Conservation (phyloP, 2,888 invertebrate genomes). For the Junonia oenone region DNA sequence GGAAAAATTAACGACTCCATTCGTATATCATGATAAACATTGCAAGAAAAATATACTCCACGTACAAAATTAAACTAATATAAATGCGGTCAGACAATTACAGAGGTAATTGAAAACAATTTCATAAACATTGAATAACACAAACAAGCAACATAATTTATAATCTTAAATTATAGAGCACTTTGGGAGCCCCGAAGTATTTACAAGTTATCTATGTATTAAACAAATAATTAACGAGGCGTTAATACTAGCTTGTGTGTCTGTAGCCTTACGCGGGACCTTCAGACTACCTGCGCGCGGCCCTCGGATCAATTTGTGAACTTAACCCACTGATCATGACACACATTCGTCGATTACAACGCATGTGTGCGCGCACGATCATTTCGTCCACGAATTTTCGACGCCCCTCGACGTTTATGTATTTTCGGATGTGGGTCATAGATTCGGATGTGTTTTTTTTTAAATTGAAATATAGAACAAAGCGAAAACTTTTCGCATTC, state of each 20-base stretch:
- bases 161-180: no score
- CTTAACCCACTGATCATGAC: constrained; percentile 80
- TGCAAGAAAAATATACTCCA: no score
- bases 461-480: background rate
- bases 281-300: constrained; percentile 47
- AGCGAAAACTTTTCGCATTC: background rate
- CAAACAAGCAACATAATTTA: no score
- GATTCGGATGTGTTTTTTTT: constrained; percentile 18
- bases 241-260: constrained; percentile 1
- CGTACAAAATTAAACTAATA: no score
- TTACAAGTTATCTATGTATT: background rate
- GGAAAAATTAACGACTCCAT: no score
- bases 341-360: constrained; percentile 70
- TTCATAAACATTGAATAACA: no score
- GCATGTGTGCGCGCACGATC: constrained; percentile 50
- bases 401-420: constrained; percentile 31
- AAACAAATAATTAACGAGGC: background rate
- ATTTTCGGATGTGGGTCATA: constrained; percentile 35
- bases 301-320: constrained; percentile 69
- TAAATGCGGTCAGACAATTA: no score
- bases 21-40: no score
- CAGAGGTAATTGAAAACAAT: no score
- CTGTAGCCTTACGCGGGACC: constrained; percentile 34
- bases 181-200: background rate
- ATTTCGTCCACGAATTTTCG: constrained; percentile 45